Conservation (phyloP, 2,113 vertebrate species). For the Daboia siamensis region DNA sequence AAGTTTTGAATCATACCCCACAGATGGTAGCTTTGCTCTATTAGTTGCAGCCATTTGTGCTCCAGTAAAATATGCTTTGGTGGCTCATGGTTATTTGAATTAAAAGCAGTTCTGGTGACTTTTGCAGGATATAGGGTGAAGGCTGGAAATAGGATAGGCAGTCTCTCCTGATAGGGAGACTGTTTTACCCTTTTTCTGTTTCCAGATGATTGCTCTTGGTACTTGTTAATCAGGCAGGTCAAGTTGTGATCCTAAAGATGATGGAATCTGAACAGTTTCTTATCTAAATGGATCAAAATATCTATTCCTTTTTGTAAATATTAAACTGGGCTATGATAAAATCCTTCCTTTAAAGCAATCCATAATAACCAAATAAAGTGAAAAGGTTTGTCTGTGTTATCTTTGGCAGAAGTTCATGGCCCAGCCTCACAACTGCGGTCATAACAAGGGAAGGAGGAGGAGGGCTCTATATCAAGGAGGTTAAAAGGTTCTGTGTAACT, state of each 20-base stretch:
- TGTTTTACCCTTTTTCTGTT: not conserved
- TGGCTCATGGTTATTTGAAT: not conserved
- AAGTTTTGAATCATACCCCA: not conserved
- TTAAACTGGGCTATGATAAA: constrained; percentile 41
- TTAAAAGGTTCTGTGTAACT: constrained; percentile 51
- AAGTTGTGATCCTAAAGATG: not conserved
- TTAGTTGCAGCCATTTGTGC: not conserved
- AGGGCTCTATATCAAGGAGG: constrained; percentile 42
- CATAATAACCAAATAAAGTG: constrained; percentile 45
- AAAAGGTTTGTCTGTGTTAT: constrained; percentile 45
- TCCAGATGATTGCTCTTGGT: not conserved
- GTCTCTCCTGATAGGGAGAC: not conserved
- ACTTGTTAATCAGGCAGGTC: not conserved
- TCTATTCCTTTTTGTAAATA: constrained; percentile 40
- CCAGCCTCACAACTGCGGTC: constrained; percentile 39
- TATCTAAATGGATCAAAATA: constrained; percentile 48
- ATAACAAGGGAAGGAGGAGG: constrained; percentile 45
- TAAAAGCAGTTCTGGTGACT: not conserved
- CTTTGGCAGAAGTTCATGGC: constrained; percentile 49
- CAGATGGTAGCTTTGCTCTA: not conserved
- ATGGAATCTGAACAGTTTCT: not conserved
- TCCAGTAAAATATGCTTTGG: not conserved
- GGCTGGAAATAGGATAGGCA: not conserved
- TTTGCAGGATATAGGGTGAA: not conserved
- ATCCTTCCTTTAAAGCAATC: constrained; percentile 55